These are phyloP conservation scores for Chelonus insularis DNA, from an alignment of 1,140 invertebrate genomes.

Conservation along the genomic window DNA sequence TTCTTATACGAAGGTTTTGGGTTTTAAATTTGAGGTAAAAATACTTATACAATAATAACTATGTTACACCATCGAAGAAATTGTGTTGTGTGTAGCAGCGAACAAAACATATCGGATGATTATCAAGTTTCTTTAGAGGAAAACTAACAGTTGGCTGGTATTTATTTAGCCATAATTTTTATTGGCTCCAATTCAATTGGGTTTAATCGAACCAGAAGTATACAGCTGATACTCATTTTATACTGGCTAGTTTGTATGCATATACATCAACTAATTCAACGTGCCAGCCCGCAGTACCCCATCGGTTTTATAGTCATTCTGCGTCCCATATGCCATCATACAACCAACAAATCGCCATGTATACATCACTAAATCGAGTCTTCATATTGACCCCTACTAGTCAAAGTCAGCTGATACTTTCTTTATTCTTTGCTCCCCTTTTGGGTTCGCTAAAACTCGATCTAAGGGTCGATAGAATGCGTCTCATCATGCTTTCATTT, in stretches of 20 bases:
- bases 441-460: background rate
- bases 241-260: slow-evolving; percentile 22
- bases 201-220: slow-evolving; percentile 7
- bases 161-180: slow-evolving; percentile 14
- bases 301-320: slow-evolving; percentile 12
- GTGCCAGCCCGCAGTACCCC: background rate
- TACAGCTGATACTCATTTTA: background rate
- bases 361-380: background rate
- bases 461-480: background rate
- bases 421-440: background rate
- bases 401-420: slow-evolving; percentile 22
- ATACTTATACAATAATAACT: no score
- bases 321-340: slow-evolving; percentile 16
- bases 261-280: slow-evolving; percentile 1
- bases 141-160: slow-evolving; percentile 4
- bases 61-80: no score
- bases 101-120: no score
- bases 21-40: no score
- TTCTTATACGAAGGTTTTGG: background rate
- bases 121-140: background rate
- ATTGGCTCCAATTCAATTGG: slow-evolving; percentile 11
- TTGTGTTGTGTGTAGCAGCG: no score
- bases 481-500: background rate
- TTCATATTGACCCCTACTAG: slow-evolving; percentile 1
- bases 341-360: slow-evolving; percentile 8